Conservation (phyloP, 64 coral and sea anemone genomes). For the Catalaphyllia jardinei region DNA sequence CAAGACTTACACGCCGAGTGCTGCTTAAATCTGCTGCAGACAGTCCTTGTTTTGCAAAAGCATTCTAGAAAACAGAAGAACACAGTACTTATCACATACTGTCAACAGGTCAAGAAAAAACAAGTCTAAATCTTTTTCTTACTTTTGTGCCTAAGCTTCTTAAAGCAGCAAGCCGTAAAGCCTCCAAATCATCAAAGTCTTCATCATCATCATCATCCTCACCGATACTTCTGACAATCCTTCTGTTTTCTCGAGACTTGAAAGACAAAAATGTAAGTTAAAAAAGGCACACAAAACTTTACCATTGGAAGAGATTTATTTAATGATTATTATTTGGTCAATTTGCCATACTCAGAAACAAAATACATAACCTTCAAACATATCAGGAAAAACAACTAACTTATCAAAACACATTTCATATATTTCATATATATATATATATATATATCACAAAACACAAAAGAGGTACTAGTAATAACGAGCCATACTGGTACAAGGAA, state of each 20-base stretch:
- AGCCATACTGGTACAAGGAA: no score
- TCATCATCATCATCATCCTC: conserved; percentile 37
- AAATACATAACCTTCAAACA: no score
- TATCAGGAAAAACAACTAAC: no score
- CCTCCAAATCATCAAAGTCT: conserved; percentile 31
- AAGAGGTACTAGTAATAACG: no score
- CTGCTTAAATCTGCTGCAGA: background rate
- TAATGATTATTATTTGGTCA: no score
- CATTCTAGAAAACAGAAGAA: background rate
- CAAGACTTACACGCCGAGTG: conserved; percentile 38
- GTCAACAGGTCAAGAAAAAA: background rate
- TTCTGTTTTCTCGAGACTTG: background rate
- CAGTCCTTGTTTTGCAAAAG: background rate
- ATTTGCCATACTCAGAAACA: no score
- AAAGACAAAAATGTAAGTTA: background rate
- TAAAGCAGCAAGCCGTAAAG: conserved; percentile 23
- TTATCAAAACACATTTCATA: no score
- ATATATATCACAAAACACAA: no score
- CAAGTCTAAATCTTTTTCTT: background rate
- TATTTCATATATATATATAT: no score
- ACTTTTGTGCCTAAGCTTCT: conserved; percentile 31
- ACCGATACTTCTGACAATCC: conserved; percentile 34
- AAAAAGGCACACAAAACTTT: background rate
- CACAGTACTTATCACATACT: background rate
- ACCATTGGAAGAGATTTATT: no score